Evolutionary conservation across 2,888 invertebrate species (phyloP).

Genomic region (Nymphalis polychloros): DNA sequence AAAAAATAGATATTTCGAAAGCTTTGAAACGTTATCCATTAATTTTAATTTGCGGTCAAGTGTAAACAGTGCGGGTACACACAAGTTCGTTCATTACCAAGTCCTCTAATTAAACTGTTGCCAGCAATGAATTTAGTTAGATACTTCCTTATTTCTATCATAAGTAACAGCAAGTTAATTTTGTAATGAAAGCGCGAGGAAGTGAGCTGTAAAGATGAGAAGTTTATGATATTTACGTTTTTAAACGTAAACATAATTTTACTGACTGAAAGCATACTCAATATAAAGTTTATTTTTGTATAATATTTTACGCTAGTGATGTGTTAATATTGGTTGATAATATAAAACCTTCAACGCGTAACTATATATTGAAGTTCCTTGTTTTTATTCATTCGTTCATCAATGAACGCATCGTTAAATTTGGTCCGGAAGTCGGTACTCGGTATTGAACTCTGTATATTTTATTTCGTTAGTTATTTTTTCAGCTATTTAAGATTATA

Average conservation of each 20-base stretch:
- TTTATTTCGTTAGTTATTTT: too few relatives aligned
- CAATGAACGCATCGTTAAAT: slow-evolving; percentile 61
- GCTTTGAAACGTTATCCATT: slow-evolving; percentile 33
- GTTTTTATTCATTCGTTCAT: slow-evolving; percentile 15
- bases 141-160: slow-evolving; percentile 63
- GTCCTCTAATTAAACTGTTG: slow-evolving; percentile 61
- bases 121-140: slow-evolving; percentile 56
- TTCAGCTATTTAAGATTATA: too few relatives aligned
- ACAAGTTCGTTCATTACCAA: slow-evolving; percentile 50
- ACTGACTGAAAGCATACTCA: slow-evolving; percentile 19
- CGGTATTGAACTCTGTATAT: slow-evolving; percentile 29
- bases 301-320: neutral
- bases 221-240: slow-evolving; percentile 39
- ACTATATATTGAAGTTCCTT: slow-evolving; percentile 46
- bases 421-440: slow-evolving; percentile 51
- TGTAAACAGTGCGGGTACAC: slow-evolving; percentile 44
- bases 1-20: slow-evolving; percentile 18
- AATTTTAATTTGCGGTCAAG: slow-evolving; percentile 46
- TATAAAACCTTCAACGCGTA: slow-evolving; percentile 3
- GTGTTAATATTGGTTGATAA: neutral
- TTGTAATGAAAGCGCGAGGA: slow-evolving; percentile 45
- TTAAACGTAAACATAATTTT: slow-evolving; percentile 26
- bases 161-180: slow-evolving; percentile 43
- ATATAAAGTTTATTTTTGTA: slow-evolving; percentile 4
- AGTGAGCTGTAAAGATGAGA: slow-evolving; percentile 46